phyloP scores from a whole-genome alignment of 2,888 invertebrate genomes.

The Prionchulus punctatus region DNA sequence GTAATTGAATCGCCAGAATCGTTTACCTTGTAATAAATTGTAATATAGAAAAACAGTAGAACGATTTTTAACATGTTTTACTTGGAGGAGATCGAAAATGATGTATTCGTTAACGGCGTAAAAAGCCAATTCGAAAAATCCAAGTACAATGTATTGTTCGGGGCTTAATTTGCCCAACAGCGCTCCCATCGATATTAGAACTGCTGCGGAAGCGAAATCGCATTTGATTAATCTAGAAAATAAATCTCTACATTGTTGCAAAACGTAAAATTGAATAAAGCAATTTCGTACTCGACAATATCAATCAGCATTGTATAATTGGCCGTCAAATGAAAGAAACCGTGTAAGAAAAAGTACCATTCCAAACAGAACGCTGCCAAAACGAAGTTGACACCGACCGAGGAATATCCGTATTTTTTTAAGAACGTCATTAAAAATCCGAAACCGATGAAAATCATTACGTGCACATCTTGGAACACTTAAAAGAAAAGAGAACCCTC shows the following conservation, averaged over 20 bases:
- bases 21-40: too few species aligned
- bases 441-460: too few species aligned
- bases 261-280: too few species aligned
- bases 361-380: constrained; percentile 64
- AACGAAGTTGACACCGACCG: constrained; percentile 69
- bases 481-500: too few species aligned
- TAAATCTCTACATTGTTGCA: too few species aligned
- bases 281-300: background rate
- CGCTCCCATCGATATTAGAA: constrained; percentile 41
- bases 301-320: background rate
- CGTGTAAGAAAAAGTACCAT: constrained; percentile 45
- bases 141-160: constrained; percentile 37
- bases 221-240: constrained; percentile 33
- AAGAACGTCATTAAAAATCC: too few species aligned
- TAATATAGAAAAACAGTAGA: too few species aligned
- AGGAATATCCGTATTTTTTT: constrained; percentile 73
- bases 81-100: constrained; percentile 22
- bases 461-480: too few species aligned
- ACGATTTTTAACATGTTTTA: constrained; percentile 14
- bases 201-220: constrained; percentile 40
- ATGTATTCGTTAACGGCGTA: constrained; percentile 34
- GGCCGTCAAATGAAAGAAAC: constrained; percentile 19
- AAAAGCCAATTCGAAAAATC: constrained; percentile 36
- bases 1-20: constrained; percentile 88
- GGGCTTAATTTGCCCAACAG: constrained; percentile 38